Conservation (phyloP, 1,140 invertebrate species). For the Euwallacea similis region DNA sequence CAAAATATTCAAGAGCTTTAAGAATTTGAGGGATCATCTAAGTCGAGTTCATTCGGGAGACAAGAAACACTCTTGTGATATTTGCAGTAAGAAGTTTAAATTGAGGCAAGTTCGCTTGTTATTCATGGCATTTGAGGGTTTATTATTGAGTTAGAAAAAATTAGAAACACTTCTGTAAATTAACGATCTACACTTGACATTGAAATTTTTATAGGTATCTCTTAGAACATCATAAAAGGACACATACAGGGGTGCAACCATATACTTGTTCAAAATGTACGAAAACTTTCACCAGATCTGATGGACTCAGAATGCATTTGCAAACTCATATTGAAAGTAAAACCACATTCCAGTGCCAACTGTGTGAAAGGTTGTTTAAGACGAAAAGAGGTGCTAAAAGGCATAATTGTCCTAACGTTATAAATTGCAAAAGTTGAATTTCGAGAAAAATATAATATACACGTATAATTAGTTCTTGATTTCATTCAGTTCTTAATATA, state of each 20-base stretch:
- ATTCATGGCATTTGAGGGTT: conserved; percentile 21
- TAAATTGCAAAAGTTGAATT: background rate
- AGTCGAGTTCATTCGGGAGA: conserved; percentile 38
- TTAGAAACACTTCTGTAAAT: background rate
- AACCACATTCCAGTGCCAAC: conserved; percentile 6
- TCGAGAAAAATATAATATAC: no score
- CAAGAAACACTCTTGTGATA: conserved; percentile 44
- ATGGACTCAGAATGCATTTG: conserved; percentile 20
- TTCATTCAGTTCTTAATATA: no score
- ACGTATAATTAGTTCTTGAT: no score
- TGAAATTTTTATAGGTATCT: conserved; percentile 15
- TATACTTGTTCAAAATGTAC: conserved; percentile 11
- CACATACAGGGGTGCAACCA: conserved; percentile 26
- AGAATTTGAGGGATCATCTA: conserved; percentile 45
- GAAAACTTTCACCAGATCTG: conserved; percentile 25
- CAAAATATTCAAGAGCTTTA: conserved; percentile 45
- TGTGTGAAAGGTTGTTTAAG: conserved; percentile 19
- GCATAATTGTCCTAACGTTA: conserved; percentile 22
- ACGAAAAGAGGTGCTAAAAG: conserved; percentile 16
- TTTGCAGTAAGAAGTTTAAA: conserved; percentile 43
- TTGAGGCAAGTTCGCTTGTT: no score
- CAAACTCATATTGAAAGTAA: conserved; percentile 17
- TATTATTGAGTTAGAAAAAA: conserved; percentile 16
- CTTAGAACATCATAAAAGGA: conserved; percentile 19
- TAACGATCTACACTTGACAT: no score